Conservation (phyloP, 2,888 invertebrate species). For the Tipula unca region DNA sequence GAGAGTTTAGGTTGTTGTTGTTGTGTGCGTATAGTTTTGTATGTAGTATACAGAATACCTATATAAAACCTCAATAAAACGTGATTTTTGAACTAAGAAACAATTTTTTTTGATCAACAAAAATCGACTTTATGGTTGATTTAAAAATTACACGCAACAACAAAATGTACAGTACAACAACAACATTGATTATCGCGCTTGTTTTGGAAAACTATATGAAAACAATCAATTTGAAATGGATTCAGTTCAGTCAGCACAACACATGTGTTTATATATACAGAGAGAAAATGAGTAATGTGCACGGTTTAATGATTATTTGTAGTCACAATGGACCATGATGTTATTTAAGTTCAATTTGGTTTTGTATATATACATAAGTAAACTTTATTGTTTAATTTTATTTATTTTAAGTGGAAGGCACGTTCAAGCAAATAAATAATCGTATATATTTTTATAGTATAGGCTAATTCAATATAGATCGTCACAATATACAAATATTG, state of each 20-base stretch:
- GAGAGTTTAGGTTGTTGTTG: not conserved
- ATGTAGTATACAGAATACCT: too few relatives aligned
- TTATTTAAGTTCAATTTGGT: not conserved
- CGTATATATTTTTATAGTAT: not conserved
- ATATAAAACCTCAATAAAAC: not conserved
- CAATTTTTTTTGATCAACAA: not conserved
- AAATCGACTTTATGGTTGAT: not conserved
- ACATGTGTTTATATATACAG: not conserved
- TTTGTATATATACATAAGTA: not conserved
- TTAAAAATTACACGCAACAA: not conserved
- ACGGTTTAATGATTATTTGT: not conserved
- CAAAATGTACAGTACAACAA: not conserved
- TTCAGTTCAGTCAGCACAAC: not conserved
- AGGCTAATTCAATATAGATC: too few relatives aligned
- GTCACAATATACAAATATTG: too few relatives aligned
- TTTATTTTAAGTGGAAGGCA: not conserved
- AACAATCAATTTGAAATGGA: not conserved
- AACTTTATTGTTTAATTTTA: too few relatives aligned
- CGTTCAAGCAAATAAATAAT: not conserved
- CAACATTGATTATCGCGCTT: not conserved
- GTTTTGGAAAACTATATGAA: not conserved
- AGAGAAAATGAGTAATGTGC: not conserved
- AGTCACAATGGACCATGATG: not conserved
- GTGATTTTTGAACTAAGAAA: not conserved
- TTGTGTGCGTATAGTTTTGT: not conserved